A percentile compares a stretch with the other conserved stretches of the same genome.
Evolutionary conservation across 2,797 vertebrate genomes (phyloP).

Genomic region (Valencia hispanica): DNA sequence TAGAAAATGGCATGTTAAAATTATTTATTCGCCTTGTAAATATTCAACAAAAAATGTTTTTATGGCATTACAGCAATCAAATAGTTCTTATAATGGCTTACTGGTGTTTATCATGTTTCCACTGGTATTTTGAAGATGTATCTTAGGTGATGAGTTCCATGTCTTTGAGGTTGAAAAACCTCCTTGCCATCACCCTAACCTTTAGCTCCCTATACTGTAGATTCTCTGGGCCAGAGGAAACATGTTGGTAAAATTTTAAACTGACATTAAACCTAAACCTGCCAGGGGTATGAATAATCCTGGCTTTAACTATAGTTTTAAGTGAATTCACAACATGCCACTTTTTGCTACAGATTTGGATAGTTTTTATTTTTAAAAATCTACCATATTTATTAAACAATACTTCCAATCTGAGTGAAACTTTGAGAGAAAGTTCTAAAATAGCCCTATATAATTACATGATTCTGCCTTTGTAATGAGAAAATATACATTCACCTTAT

Average conservation of each 20-base stretch:
- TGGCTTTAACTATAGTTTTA: not conserved
- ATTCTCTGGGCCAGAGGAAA: not conserved
- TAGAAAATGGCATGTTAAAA: not conserved
- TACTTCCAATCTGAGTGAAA: slow-evolving; percentile 14
- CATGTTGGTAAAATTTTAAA: not conserved
- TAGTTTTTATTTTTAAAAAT: not conserved
- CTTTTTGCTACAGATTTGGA: not conserved
- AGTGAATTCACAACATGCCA: not conserved
- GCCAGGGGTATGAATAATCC: not conserved
- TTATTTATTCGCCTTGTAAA: not conserved
- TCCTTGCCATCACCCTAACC: no score
- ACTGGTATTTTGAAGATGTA: not conserved
- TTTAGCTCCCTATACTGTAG: no score
- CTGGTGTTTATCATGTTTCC: not conserved
- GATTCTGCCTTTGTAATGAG: slow-evolving; percentile 38
- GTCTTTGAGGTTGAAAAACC: no score
- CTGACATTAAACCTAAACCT: not conserved
- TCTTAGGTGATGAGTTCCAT: not conserved
- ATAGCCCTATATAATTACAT: slow-evolving; percentile 23
- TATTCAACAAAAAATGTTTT: not conserved
- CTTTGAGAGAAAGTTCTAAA: slow-evolving; percentile 22
- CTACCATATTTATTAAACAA: not conserved
- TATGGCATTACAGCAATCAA: not conserved
- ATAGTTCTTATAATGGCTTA: not conserved
- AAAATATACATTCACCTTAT: slow-evolving; percentile 51